Evolutionary conservation across 2,797 vertebrate species (phyloP).

Genomic region (Sylvia borin): DNA sequence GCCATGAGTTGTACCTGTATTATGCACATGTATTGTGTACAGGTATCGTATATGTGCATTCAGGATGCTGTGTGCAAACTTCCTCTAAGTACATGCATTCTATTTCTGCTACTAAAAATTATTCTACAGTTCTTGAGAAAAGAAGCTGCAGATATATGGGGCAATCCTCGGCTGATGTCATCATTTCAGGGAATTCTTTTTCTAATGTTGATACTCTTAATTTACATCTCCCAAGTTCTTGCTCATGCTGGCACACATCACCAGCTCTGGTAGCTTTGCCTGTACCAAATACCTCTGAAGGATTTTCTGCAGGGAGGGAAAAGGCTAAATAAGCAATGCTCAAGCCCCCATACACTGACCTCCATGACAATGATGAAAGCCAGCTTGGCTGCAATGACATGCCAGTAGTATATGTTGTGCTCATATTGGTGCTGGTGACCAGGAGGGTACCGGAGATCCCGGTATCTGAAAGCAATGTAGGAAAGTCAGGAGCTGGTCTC

Average conservation of each 20-base stretch:
- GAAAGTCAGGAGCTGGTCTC: background rate
- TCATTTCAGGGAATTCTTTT: background rate
- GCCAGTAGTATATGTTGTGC: conserved; percentile 90
- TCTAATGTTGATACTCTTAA: background rate
- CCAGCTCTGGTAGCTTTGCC: background rate
- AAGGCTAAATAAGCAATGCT: background rate
- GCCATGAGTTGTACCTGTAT: background rate
- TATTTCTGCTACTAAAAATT: background rate
- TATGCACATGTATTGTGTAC: background rate
- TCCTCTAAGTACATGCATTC: background rate
- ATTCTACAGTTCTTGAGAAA: background rate
- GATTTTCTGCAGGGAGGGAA: background rate
- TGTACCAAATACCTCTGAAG: background rate
- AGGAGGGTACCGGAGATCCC: conserved; percentile 90
- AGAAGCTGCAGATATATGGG: background rate
- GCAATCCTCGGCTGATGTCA: background rate
- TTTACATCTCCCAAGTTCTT: background rate
- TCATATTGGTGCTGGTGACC: conserved; percentile 86
- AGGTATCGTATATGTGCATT: background rate
- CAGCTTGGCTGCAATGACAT: conserved; percentile 92
- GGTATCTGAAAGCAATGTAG: conserved; percentile 78
- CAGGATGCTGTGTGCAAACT: background rate
- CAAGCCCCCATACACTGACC: conserved; percentile 70
- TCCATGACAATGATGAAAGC: conserved; percentile 94
- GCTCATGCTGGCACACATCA: background rate